phyloP scores from a whole-genome alignment of 2,113 vertebrate species.

The Phaethornis superciliosus region DNA sequence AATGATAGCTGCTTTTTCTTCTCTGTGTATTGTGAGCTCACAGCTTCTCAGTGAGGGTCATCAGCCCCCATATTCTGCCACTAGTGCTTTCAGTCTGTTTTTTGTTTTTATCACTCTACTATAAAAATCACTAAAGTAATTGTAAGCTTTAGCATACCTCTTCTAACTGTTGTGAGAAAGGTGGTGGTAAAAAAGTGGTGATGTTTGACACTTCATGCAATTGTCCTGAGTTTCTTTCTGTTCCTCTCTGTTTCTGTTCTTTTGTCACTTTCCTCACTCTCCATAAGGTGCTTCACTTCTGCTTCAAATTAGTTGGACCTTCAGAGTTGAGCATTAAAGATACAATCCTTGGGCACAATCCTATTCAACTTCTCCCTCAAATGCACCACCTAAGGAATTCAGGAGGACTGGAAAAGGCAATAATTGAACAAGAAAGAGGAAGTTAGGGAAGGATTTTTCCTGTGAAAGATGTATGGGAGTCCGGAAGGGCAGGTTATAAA shows the following conservation, averaged over 20 bases:
- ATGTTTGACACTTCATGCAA: neutral
- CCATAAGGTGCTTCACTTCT: neutral
- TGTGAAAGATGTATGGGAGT: neutral
- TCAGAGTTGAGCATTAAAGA: neutral
- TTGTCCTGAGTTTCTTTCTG: neutral
- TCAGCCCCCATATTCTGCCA: neutral
- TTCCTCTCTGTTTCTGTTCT: neutral
- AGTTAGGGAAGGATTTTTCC: neutral
- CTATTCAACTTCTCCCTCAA: neutral
- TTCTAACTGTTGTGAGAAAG: neutral
- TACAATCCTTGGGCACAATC: neutral
- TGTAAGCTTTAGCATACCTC: neutral
- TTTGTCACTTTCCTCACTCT: neutral
- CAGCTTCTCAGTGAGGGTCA: neutral
- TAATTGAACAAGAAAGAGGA: neutral
- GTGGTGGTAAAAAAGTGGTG: neutral
- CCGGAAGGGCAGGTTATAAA: neutral
- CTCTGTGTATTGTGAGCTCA: neutral
- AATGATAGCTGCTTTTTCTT: neutral
- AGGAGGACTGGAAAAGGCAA: neutral
- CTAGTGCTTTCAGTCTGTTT: neutral
- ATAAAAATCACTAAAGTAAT: neutral
- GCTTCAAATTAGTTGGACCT: neutral
- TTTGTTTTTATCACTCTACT: neutral
- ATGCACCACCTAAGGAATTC: neutral